These are phyloP conservation scores for Chaunax sp. DNA, from an alignment of 2,797 vertebrate species.

Conservation along the genomic window DNA sequence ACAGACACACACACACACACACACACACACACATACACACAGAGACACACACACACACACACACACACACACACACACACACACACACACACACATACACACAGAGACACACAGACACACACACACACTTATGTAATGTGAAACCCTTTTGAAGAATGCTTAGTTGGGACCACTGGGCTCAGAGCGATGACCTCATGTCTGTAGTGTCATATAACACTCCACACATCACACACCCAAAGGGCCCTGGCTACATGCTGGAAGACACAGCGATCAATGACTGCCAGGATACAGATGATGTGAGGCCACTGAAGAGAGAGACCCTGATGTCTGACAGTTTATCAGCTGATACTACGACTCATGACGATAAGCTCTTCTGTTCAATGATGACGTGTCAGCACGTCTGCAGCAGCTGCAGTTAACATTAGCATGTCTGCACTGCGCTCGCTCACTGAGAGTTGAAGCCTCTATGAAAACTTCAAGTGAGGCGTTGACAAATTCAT, in stretches of 20 bases:
- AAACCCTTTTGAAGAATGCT: constrained; percentile 25
- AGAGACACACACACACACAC: too few species aligned
- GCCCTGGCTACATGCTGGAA: constrained; percentile 4
- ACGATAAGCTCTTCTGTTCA: too few species aligned
- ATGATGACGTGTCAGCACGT: too few species aligned
- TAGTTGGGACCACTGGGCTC: constrained; percentile 48
- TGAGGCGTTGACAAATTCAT: too few species aligned
- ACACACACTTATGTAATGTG: constrained; percentile 10
- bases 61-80: too few species aligned
- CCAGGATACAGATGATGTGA: constrained; percentile 53
- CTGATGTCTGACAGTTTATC: not conserved
- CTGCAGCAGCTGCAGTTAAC: too few species aligned
- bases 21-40: too few species aligned
- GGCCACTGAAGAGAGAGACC: not conserved
- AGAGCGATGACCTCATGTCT: constrained; percentile 63
- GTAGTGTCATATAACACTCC: constrained; percentile 63
- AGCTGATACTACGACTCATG: not conserved
- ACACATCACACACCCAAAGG: constrained; percentile 16
- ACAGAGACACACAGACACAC: constrained; percentile 2
- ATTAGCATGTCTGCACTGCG: too few species aligned
- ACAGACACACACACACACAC: too few species aligned
- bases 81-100: too few species aligned
- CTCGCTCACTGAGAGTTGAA: too few species aligned
- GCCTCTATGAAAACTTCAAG: too few species aligned
- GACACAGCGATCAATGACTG: constrained; percentile 52